Conservation (phyloP, 1,140 invertebrate genomes). For the Hesperophylax magnus region DNA sequence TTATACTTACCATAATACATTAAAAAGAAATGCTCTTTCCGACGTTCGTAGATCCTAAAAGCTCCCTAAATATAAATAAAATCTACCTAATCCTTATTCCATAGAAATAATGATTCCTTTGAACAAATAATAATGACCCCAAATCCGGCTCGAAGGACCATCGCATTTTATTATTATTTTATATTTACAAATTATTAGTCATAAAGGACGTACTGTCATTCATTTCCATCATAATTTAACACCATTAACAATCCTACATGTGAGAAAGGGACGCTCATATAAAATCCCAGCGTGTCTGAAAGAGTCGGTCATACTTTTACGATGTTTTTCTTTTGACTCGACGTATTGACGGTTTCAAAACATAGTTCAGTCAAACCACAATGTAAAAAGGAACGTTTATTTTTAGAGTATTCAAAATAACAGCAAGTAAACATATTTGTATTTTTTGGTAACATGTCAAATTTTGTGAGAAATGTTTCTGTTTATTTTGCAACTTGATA, state of each 20-base stretch:
- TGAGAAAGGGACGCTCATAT: constrained; percentile 8
- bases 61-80: background rate
- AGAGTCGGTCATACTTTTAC: background rate
- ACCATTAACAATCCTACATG: background rate
- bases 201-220: constrained; percentile 8
- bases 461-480: background rate
- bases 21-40: background rate
- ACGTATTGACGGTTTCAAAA: background rate
- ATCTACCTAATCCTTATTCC: background rate
- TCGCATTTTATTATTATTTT: background rate
- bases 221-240: constrained; percentile 12
- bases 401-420: background rate
- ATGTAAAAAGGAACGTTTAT: background rate
- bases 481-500: background rate
- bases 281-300: background rate
- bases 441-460: background rate
- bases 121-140: background rate
- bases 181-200: constrained; percentile 27
- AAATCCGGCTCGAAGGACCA: background rate
- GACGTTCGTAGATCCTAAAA: background rate
- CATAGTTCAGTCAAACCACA: too few species aligned
- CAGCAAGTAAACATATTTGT: background rate
- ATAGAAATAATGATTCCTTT: background rate
- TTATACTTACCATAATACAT: background rate
- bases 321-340: constrained; percentile 14